Percentiles rank a stretch among this genome's conserved stretches.
phyloP scores from a whole-genome alignment of 2,113 vertebrate species.

The Shinisaurus crocodilurus region DNA sequence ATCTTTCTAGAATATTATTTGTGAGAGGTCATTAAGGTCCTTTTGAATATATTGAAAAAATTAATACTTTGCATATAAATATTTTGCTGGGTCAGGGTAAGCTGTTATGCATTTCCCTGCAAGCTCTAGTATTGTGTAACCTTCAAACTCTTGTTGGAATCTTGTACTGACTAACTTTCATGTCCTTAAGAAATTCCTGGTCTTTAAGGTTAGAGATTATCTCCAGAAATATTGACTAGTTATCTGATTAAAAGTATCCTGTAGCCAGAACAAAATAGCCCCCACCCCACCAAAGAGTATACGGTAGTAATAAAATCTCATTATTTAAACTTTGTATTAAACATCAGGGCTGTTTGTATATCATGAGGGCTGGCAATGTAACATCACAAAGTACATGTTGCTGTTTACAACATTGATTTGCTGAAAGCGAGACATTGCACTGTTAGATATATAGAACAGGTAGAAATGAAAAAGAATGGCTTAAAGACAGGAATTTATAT shows the following conservation, averaged over 20 bases:
- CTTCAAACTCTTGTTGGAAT: neutral
- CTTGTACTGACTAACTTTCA: neutral
- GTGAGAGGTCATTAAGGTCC: conserved; percentile 34
- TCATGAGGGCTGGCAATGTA: neutral
- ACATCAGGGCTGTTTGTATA: neutral
- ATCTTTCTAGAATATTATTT: conserved; percentile 31
- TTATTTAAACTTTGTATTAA: neutral
- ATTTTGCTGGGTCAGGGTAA: neutral
- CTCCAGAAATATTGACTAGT: neutral
- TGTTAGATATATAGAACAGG: neutral
- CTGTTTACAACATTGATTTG: neutral
- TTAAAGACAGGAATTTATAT: neutral
- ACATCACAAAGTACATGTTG: neutral
- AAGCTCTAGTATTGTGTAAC: neutral
- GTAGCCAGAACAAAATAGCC: neutral
- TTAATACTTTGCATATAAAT: conserved; percentile 33
- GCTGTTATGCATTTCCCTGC: neutral
- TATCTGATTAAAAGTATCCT: neutral
- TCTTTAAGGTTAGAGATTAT: neutral
- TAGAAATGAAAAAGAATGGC: neutral
- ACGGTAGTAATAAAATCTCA: neutral
- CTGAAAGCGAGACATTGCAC: neutral
- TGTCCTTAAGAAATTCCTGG: neutral
- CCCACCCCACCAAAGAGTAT: too few relatives aligned
- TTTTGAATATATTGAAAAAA: conserved; percentile 14